phyloP scores from a whole-genome alignment of 2,888 invertebrate species.

The Drosophila gaucha region DNA sequence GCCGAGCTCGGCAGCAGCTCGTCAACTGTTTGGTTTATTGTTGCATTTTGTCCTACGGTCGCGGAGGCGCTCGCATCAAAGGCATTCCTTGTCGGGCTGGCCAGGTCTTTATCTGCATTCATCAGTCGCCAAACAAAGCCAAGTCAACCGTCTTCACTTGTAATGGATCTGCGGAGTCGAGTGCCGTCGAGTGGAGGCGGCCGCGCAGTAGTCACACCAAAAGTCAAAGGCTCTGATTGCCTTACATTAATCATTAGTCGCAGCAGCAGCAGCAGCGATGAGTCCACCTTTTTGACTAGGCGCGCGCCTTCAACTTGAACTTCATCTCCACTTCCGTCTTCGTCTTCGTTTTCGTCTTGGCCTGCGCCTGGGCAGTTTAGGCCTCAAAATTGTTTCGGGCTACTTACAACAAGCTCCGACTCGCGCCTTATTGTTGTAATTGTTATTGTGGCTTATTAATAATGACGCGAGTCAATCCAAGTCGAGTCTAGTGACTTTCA shows the following conservation, averaged over 20 bases:
- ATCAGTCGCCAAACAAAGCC: slow-evolving; percentile 79
- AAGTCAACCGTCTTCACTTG: slow-evolving; percentile 80
- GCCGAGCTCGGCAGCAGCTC: slow-evolving; percentile 48
- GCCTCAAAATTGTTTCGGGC: slow-evolving; percentile 77
- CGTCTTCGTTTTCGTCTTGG: slow-evolving; percentile 1
- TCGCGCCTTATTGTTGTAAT: slow-evolving; percentile 71
- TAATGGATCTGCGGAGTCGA: slow-evolving; percentile 59
- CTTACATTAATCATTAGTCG: slow-evolving; percentile 65
- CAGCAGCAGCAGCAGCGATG: slow-evolving; percentile 10
- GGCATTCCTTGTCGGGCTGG: slow-evolving; percentile 57
- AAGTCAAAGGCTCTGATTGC: slow-evolving; percentile 74
- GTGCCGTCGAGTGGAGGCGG: slow-evolving; percentile 64
- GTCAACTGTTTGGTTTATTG: slow-evolving; percentile 74
- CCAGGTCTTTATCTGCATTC: slow-evolving; percentile 75
- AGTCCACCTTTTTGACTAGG: slow-evolving; percentile 39
- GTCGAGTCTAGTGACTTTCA: slow-evolving; percentile 4
- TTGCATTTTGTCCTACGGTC: slow-evolving; percentile 74
- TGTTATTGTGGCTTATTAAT: slow-evolving; percentile 78
- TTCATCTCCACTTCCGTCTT: background rate
- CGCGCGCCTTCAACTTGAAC: slow-evolving; percentile 14
- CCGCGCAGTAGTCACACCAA: slow-evolving; percentile 67
- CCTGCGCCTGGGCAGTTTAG: slow-evolving; percentile 63
- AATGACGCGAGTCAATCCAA: slow-evolving; percentile 28
- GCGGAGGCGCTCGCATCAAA: slow-evolving; percentile 67
- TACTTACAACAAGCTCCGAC: slow-evolving; percentile 67